Evolutionary conservation across 2,888 invertebrate genomes (phyloP).

Genomic region (Spatulosminthurus flaviceps): DNA sequence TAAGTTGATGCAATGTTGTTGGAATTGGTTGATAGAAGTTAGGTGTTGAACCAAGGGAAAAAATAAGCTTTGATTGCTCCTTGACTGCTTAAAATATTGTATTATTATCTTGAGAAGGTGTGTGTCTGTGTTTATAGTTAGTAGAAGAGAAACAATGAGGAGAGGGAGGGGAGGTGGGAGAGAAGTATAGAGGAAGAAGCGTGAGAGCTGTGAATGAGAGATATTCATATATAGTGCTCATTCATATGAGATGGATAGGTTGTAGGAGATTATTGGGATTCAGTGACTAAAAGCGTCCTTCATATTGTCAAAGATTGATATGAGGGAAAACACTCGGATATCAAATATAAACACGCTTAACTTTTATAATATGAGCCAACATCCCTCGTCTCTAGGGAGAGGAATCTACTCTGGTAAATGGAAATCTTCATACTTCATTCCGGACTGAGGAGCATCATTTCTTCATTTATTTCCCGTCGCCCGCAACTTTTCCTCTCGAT

Average conservation of each 20-base stretch:
- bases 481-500: conserved; percentile 18
- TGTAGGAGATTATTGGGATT: conserved; percentile 52
- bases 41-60: neutral
- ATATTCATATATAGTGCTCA: conserved; percentile 56
- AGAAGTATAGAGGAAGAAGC: neutral
- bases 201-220: conserved; percentile 44
- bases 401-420: conserved; percentile 40
- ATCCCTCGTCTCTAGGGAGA: conserved; percentile 47
- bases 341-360: conserved; percentile 56
- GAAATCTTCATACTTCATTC: conserved; percentile 54
- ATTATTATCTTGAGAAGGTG: conserved; percentile 2
- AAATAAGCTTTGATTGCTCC: neutral
- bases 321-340: conserved; percentile 50
- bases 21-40: neutral
- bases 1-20: neutral
- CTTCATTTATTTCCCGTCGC: conserved; percentile 18
- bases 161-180: neutral
- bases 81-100: neutral
- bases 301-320: conserved; percentile 56
- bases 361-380: conserved; percentile 52
- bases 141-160: neutral
- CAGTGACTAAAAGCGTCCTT: conserved; percentile 50
- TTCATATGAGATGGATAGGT: conserved; percentile 53
- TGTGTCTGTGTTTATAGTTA: neutral
- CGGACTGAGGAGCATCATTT: conserved; percentile 23